A percentile compares a stretch with the other conserved stretches of the same genome.
These are phyloP conservation scores for Byasa hedistus DNA, from an alignment of 2,888 invertebrate genomes.

Conservation along the genomic window DNA sequence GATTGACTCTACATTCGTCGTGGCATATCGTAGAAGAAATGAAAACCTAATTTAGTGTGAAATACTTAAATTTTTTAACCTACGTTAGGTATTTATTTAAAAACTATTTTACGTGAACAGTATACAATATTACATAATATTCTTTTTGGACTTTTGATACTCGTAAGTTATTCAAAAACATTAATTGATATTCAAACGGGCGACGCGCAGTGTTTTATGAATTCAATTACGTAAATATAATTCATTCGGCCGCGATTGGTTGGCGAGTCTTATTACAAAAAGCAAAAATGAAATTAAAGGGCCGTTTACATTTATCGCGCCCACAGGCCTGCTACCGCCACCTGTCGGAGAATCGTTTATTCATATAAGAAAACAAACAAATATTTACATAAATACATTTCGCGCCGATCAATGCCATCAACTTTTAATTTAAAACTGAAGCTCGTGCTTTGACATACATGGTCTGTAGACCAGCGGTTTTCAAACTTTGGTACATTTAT, in stretches of 20 bases:
- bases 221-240: constrained; percentile 20
- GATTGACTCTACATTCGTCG: no score
- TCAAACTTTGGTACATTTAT: no score
- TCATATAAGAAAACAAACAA: constrained; percentile 47
- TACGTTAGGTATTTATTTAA: background rate
- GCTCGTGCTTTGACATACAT: background rate
- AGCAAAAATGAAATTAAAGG: constrained; percentile 53
- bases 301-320: constrained; percentile 63
- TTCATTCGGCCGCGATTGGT: constrained; percentile 16
- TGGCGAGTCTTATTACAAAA: constrained; percentile 14
- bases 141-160: background rate
- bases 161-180: background rate
- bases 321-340: constrained; percentile 58
- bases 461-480: background rate
- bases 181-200: constrained; percentile 1
- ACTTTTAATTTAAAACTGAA: background rate
- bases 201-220: constrained; percentile 6
- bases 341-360: constrained; percentile 60
- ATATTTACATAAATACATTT: constrained; percentile 38
- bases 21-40: no score
- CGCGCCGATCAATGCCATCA: constrained; percentile 5
- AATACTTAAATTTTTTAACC: background rate
- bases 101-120: background rate
- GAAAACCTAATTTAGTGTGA: background rate
- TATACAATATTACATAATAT: background rate